Evolutionary conservation across 2,113 vertebrate species (phyloP), one percentile per base, ranked within the genome.

Genomic region (Mormoops blainvillei): DNA sequence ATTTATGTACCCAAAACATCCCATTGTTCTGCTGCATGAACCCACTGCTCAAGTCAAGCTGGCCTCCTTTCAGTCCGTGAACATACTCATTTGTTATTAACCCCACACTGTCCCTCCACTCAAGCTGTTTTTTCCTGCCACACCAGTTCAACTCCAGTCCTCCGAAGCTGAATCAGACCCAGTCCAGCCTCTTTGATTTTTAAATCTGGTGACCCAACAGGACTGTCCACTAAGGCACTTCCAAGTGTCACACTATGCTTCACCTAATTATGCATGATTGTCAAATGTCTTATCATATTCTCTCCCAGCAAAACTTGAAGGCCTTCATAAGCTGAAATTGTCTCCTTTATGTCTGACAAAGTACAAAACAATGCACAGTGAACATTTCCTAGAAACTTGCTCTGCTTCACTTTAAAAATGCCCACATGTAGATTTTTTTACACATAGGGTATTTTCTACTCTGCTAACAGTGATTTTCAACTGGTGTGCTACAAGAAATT

Each of bases 271-370:
- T 1, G 41, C 43, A 67, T 58, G 85, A 65, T 76, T 88, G 7
- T 88, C 52, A 92, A 92, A 38, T 61, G 28, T 58, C 78, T 96
- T 70, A 70, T 67, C n/a, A 83, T 80, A 88, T 94, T 88, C 19
- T 94, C 73, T 70, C 15, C 67, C 50, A 85, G 15, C 20, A 78
- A 90, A 94, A 92, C 6, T 50, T 43, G 70, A 81, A 73, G 6
- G 5, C 61, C 52, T n/a, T 94, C 48, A 70, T 83, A 63, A 89
- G 31, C 68, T 71, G 43, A 96, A 96, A 70, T 56, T 5, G 3
- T 33, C 78, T 86, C 28, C 36, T 91, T 67, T 88, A 12, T 90
- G 78, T 67, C 65, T 56, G 4, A 36, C 41, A 96, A 92, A 87
- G 28, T 73, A 50, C 14, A 45, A 70, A 88, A 88, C 43, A 73